Conservation (phyloP, 2,797 vertebrate species). For the Orientallactaga sibirica region DNA sequence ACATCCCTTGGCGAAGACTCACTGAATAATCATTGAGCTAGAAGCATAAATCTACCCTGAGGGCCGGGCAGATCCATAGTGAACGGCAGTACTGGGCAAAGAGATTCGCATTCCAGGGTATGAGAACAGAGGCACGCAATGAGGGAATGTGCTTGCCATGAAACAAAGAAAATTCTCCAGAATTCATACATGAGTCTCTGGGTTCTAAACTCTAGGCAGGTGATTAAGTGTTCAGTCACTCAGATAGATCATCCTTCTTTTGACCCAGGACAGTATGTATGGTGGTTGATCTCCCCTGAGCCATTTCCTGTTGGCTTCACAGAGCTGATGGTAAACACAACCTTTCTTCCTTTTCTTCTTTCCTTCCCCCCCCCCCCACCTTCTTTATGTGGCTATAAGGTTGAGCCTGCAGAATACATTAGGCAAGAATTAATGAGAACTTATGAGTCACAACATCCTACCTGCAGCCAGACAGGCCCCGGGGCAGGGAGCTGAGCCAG, state of each 20-base stretch:
- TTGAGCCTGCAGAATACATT: constrained; percentile 75
- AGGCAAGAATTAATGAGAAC: constrained; percentile 67
- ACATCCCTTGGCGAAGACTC: constrained; percentile 83
- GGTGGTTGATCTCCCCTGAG: constrained; percentile 71
- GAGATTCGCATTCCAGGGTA: constrained; percentile 81
- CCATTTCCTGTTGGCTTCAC: constrained; percentile 86
- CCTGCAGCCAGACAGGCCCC: constrained; percentile 79
- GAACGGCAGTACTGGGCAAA: constrained; percentile 81
- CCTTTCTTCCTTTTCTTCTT: constrained; percentile 40
- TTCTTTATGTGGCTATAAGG: constrained; percentile 36
- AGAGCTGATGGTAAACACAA: constrained; percentile 11
- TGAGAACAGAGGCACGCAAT: constrained; percentile 76
- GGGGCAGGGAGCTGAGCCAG: constrained; percentile 68
- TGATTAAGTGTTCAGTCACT: constrained; percentile 86
- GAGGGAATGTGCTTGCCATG: constrained; percentile 65
- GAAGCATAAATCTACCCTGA: constrained; percentile 78
- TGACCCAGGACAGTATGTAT: constrained; percentile 63
- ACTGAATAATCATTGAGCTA: constrained; percentile 81
- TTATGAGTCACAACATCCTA: constrained; percentile 77
- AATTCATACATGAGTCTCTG: constrained; percentile 48
- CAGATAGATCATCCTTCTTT: constrained; percentile 66
- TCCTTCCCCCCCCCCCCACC: neutral
- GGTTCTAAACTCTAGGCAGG: constrained; percentile 43
- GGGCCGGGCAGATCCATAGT: constrained; percentile 82
- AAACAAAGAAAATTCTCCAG: constrained; percentile 81